phyloP scores from a whole-genome alignment of 2,888 invertebrate species.

The Thymelicus lineola region DNA sequence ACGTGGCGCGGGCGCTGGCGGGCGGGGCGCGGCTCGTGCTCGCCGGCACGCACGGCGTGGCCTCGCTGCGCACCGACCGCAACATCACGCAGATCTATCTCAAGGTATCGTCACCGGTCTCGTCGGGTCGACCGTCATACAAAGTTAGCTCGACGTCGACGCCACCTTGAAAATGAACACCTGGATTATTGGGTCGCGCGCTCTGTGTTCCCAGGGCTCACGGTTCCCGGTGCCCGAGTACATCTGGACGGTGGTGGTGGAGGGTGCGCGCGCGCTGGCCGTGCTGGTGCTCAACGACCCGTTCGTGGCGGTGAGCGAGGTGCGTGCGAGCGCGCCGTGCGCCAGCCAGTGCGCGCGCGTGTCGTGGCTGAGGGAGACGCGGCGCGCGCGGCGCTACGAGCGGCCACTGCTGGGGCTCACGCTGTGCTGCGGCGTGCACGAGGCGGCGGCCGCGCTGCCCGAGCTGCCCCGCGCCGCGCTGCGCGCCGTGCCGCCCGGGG shows the following conservation, averaged over 20 bases:
- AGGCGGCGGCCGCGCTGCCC: slow-evolving; percentile 55
- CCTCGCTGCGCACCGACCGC: slow-evolving; percentile 48
- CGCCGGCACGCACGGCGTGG: slow-evolving; percentile 51
- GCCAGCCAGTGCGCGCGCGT: slow-evolving; percentile 67
- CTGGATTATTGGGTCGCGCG: too few species aligned
- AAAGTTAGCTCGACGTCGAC: too few species aligned
- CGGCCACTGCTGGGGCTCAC: slow-evolving; percentile 66
- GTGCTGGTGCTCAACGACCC: slow-evolving; percentile 74
- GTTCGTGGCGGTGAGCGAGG: slow-evolving; percentile 74
- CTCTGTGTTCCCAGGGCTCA: too few species aligned
- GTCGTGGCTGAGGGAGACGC: slow-evolving; percentile 63
- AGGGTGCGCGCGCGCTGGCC: slow-evolving; percentile 56
- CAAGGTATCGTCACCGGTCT: slow-evolving; percentile 37
- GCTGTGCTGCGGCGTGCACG: slow-evolving; percentile 69
- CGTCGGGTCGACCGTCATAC: too few species aligned
- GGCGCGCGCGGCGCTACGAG: slow-evolving; percentile 65
- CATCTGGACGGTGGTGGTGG: slow-evolving; percentile 69
- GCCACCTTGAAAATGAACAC: too few species aligned
- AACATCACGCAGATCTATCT: slow-evolving; percentile 45
- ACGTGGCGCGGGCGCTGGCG: slow-evolving; percentile 57
- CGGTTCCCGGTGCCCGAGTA: slow-evolving; percentile 74
- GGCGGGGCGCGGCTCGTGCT: slow-evolving; percentile 55
- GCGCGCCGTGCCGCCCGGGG: slow-evolving; percentile 46
- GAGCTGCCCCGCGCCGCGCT: slow-evolving; percentile 57
- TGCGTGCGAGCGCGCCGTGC: slow-evolving; percentile 70